These are phyloP conservation scores for Menidia beryllina DNA, from an alignment of 2,113 vertebrate species.

Conservation along the genomic window DNA sequence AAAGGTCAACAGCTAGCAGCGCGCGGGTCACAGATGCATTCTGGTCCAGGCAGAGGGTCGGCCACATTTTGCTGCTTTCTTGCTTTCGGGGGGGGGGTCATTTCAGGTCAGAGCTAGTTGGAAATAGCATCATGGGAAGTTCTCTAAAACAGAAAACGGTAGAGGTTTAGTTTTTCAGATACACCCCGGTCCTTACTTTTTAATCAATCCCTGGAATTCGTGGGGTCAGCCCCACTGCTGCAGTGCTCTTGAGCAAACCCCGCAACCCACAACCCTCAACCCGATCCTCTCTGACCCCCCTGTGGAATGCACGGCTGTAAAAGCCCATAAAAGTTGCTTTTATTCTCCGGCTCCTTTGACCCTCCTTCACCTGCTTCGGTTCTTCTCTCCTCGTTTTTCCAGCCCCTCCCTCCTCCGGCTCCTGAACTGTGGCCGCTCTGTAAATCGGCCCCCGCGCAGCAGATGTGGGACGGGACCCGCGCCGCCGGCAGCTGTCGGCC, in stretches of 20 bases:
- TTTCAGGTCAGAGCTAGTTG: slow-evolving; percentile 4
- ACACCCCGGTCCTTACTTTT: background rate
- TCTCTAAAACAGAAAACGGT: background rate
- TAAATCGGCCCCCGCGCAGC: slow-evolving; percentile 68
- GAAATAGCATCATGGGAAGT: background rate
- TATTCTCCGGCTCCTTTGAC: slow-evolving; percentile 27
- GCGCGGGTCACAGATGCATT: background rate
- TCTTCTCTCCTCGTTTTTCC: slow-evolving; percentile 38
- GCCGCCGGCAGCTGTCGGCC: slow-evolving; percentile 74
- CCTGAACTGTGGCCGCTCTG: slow-evolving; percentile 49
- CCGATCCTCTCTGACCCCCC: slow-evolving; percentile 34
- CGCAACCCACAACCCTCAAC: background rate
- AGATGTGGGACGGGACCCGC: slow-evolving; percentile 79
- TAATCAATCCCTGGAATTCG: background rate
- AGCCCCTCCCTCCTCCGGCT: slow-evolving; percentile 6
- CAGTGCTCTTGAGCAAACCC: slow-evolving; percentile 16
- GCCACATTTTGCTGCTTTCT: slow-evolving; percentile 8
- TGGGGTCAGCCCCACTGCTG: background rate
- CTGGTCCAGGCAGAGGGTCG: slow-evolving; percentile 3
- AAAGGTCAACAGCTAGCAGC: slow-evolving; percentile 35
- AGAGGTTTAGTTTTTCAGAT: background rate
- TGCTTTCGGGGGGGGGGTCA: slow-evolving; percentile 19
- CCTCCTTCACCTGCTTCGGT: slow-evolving; percentile 64
- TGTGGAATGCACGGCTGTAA: slow-evolving; percentile 62
- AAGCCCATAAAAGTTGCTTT: slow-evolving; percentile 56